phyloP scores from a whole-genome alignment of 2,113 vertebrate genomes.

The Aegotheles bennettii region DNA sequence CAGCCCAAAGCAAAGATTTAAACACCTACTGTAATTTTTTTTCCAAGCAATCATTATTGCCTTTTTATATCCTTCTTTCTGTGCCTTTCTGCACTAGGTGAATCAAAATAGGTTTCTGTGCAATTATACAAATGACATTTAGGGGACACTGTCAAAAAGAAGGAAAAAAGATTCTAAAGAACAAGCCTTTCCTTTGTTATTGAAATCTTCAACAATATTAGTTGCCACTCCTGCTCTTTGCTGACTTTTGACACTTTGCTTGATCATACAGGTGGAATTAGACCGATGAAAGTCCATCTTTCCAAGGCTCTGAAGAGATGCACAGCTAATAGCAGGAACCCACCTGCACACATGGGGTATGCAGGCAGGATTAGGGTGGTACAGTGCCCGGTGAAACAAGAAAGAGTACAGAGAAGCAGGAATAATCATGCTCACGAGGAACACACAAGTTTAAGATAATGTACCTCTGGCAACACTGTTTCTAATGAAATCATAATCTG shows the following conservation, averaged over 20 bases:
- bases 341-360: accelerated
- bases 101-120: not conserved
- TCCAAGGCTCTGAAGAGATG: not conserved
- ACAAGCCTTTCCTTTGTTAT: not conserved
- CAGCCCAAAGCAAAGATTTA: not conserved
- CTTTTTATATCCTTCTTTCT: not conserved
- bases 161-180: not conserved
- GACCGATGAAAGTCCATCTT: not conserved
- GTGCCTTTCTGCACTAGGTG: not conserved
- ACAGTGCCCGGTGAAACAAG: not conserved
- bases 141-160: not conserved
- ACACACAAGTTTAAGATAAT: not conserved
- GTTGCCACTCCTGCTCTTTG: not conserved
- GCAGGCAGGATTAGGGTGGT: not conserved
- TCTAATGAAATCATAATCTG: not conserved
- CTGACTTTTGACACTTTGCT: not conserved
- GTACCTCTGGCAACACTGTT: not conserved
- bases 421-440: not conserved
- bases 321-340: not conserved
- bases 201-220: not conserved
- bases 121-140: slow-evolving; percentile 23
- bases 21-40: not conserved
- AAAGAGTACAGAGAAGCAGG: not conserved
- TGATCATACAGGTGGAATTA: not conserved
- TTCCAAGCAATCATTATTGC: not conserved